Percentiles rank a stretch among this genome's conserved stretches.
Evolutionary conservation across 2,113 vertebrate genomes (phyloP).

Genomic region (Dipodomys stephensi): DNA sequence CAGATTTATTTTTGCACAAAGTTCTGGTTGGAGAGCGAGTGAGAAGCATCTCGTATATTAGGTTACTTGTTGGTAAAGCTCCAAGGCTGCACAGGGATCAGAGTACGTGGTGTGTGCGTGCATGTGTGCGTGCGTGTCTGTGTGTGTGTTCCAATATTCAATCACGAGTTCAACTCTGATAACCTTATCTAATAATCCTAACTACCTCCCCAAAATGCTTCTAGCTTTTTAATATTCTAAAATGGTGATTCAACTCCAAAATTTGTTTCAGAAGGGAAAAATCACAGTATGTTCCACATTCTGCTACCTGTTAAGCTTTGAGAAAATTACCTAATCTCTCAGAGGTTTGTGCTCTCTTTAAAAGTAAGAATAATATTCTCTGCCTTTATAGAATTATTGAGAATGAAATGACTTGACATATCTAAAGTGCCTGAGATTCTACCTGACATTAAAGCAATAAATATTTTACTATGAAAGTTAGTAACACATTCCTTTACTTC

Average conservation of each 20-base stretch:
- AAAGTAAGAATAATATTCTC: not conserved
- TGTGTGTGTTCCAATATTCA: not conserved
- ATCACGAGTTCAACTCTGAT: not conserved
- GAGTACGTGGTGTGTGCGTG: too few relatives aligned
- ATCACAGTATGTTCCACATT: not conserved
- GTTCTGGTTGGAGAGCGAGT: not conserved
- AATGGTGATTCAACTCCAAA: not conserved
- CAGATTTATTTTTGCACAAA: not conserved
- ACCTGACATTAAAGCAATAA: not conserved
- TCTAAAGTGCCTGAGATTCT: not conserved
- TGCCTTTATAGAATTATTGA: not conserved
- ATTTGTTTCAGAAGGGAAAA: not conserved
- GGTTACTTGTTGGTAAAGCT: not conserved
- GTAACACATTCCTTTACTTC: not conserved
- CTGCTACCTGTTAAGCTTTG: not conserved
- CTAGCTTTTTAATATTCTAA: not conserved
- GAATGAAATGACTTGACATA: slow-evolving; percentile 1
- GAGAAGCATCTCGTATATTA: not conserved
- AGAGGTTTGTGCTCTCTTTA: not conserved
- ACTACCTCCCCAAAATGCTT: not conserved
- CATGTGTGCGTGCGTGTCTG: too few relatives aligned
- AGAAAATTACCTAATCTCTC: not conserved
- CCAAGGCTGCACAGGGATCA: not conserved
- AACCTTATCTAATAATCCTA: not conserved
- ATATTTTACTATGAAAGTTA: not conserved